phyloP scores from a whole-genome alignment of 2,797 vertebrate species.

The Sebastes iracundus region DNA sequence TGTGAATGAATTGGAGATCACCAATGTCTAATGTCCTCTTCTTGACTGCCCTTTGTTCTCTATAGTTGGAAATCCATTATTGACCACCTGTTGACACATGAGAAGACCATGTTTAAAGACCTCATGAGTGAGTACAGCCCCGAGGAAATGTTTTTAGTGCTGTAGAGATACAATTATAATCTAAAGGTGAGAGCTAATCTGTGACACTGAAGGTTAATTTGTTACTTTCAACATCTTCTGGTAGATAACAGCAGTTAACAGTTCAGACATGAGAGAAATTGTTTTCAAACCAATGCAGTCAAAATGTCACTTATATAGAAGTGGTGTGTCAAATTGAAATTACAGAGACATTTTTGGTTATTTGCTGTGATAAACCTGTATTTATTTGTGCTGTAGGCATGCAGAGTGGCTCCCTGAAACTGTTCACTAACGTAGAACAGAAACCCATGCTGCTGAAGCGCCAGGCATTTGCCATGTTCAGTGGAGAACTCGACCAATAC shows the following conservation, averaged over 20 bases:
- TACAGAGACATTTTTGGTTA: neutral
- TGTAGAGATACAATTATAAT: neutral
- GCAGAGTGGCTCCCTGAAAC: slow-evolving; percentile 95
- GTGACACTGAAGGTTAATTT: neutral
- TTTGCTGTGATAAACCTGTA: neutral
- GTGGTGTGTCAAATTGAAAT: neutral
- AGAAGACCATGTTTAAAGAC: slow-evolving; percentile 99
- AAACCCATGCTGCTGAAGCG: slow-evolving; percentile 96
- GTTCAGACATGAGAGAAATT: neutral
- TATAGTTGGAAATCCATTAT: slow-evolving; percentile 94
- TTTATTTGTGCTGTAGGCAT: slow-evolving; percentile 81
- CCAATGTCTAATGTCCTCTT: neutral
- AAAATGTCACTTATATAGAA: neutral
- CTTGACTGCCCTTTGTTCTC: slow-evolving; percentile 27
- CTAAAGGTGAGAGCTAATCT: neutral
- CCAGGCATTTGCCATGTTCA: slow-evolving; percentile 96
- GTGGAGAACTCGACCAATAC: slow-evolving; percentile 95
- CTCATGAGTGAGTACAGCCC: slow-evolving; percentile 92
- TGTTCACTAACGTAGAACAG: slow-evolving; percentile 91
- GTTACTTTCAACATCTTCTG: neutral
- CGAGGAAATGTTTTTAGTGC: neutral
- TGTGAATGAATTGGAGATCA: neutral
- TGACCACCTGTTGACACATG: slow-evolving; percentile 97
- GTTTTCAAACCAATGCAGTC: neutral
- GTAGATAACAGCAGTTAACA: neutral